Evolutionary conservation across 2,113 vertebrate species (phyloP).

Genomic region (Charadrius vociferus): DNA sequence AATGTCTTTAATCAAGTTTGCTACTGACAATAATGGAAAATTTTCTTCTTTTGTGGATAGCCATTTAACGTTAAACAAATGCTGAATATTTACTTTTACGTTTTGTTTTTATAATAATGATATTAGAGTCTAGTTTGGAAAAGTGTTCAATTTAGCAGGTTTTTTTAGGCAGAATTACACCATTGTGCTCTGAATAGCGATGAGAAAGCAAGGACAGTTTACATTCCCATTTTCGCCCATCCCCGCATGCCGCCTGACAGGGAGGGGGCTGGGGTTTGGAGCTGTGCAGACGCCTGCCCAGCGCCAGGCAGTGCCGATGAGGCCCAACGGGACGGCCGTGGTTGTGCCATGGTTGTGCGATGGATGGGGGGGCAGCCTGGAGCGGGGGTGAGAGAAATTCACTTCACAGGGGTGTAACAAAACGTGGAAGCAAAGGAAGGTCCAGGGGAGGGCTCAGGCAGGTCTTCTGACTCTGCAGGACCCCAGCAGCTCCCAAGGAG

Average conservation of each 20-base stretch:
- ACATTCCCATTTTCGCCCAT: not conserved
- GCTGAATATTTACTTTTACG: not conserved
- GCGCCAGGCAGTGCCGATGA: accelerated
- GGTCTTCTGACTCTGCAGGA: not conserved
- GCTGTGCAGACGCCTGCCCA: not conserved
- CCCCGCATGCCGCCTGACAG: not conserved
- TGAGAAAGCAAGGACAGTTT: not conserved
- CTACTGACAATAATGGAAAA: not conserved
- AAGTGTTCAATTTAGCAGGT: not conserved
- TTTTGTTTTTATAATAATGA: not conserved
- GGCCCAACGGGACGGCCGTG: accelerated
- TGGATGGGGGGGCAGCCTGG: not conserved
- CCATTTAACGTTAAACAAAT: not conserved
- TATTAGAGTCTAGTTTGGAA: not conserved
- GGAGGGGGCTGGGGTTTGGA: not conserved
- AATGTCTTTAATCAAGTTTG: not conserved
- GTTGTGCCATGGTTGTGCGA: not conserved
- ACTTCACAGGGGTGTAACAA: accelerated
- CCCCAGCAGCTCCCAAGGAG: not conserved
- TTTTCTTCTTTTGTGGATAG: not conserved
- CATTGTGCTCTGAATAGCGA: not conserved
- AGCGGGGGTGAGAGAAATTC: not conserved
- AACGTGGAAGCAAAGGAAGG: not conserved
- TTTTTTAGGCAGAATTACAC: not conserved
- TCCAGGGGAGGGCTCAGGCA: not conserved